A percentile compares a stretch with the other conserved stretches of the same genome.
These are phyloP conservation scores for Lipophrys pholis DNA, from an alignment of 2,113 vertebrate species.

Conservation along the genomic window DNA sequence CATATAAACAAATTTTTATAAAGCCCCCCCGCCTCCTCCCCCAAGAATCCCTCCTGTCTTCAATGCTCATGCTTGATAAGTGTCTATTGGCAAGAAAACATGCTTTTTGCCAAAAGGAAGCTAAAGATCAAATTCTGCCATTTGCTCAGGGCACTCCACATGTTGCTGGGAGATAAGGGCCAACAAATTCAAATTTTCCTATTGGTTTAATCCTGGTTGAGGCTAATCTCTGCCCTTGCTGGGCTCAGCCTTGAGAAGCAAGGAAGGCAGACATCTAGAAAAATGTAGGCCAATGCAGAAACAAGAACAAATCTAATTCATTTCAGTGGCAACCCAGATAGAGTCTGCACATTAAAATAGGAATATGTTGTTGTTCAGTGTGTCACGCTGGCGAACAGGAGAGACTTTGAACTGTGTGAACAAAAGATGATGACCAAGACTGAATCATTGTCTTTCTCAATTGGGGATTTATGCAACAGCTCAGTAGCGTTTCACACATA, in stretches of 20 bases:
- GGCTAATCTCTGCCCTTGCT: constrained; percentile 77
- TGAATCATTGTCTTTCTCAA: neutral
- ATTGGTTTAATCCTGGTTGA: constrained; percentile 81
- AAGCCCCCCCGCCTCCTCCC: constrained; percentile 10
- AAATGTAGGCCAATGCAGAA: constrained; percentile 76
- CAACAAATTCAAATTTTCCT: constrained; percentile 81
- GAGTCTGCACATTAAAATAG: constrained; percentile 39
- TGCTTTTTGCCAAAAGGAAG: constrained; percentile 69
- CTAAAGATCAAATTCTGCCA: constrained; percentile 74
- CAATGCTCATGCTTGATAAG: constrained; percentile 78
- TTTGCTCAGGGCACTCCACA: constrained; percentile 77
- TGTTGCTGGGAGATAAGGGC: constrained; percentile 79
- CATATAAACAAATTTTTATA: constrained; percentile 68
- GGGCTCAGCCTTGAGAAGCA: constrained; percentile 76
- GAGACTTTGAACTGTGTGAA: neutral
- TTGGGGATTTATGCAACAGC: too few species aligned
- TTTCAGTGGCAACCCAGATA: constrained; percentile 48
- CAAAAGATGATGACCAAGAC: neutral
- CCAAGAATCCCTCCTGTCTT: constrained; percentile 66
- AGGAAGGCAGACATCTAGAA: constrained; percentile 68
- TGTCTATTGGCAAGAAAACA: constrained; percentile 75
- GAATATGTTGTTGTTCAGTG: constrained; percentile 22
- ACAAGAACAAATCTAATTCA: constrained; percentile 70
- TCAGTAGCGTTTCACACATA: too few species aligned
- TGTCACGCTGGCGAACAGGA: neutral